Evolutionary conservation across 1,140 invertebrate genomes (phyloP).

Genomic region (Aphaenogaster ashmeadi): DNA sequence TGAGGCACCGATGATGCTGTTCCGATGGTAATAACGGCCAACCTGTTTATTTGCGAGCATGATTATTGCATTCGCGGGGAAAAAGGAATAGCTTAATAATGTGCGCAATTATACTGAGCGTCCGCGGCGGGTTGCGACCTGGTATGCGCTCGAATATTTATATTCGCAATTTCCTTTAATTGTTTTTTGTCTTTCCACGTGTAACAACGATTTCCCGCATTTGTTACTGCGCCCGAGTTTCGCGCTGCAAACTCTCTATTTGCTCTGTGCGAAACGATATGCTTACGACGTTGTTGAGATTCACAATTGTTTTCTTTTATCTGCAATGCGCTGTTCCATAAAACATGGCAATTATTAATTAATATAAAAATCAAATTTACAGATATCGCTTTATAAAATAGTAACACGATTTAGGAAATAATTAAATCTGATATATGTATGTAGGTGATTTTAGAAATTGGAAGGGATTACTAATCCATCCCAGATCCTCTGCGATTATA

Average conservation of each 20-base stretch:
- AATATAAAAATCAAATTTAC: background rate
- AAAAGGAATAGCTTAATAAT: slow-evolving; percentile 40
- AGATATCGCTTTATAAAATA: background rate
- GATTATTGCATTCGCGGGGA: slow-evolving; percentile 28
- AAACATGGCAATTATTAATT: background rate
- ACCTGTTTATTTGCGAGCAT: slow-evolving; percentile 37
- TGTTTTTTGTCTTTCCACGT: slow-evolving; percentile 45
- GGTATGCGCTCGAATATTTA: slow-evolving; percentile 52
- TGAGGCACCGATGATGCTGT: slow-evolving; percentile 19
- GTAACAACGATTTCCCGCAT: slow-evolving; percentile 67
- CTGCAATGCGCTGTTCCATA: background rate
- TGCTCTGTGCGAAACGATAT: background rate
- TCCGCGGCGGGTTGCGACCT: background rate
- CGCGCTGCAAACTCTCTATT: background rate
- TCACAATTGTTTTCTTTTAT: background rate
- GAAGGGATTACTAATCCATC: background rate
- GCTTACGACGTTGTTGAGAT: slow-evolving; percentile 24
- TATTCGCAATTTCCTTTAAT: slow-evolving; percentile 61
- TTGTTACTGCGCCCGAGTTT: slow-evolving; percentile 28
- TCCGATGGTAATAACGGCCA: slow-evolving; percentile 18
- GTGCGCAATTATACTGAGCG: slow-evolving; percentile 31
- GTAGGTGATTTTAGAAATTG: background rate
- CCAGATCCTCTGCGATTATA: background rate
- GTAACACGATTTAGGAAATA: background rate
- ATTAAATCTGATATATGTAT: background rate